phyloP scores from a whole-genome alignment of 2,888 invertebrate species.

The Zygaena filipendulae region DNA sequence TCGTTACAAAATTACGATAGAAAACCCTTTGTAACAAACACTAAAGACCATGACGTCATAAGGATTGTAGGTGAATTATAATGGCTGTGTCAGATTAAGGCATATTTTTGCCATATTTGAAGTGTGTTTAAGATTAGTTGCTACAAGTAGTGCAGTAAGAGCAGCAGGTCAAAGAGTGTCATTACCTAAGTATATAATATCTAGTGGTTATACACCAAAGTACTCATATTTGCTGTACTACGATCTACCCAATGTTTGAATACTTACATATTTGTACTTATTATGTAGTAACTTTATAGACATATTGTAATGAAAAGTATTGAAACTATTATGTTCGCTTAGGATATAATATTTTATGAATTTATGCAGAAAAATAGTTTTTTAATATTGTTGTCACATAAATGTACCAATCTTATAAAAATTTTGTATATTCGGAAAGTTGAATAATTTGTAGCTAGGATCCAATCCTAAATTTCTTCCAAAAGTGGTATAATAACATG shows the following conservation, averaged over 20 bases:
- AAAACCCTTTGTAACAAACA: too few species aligned
- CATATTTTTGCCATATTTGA: constrained; percentile 12
- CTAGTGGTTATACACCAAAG: neutral
- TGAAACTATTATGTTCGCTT: constrained; percentile 58
- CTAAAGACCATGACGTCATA: neutral
- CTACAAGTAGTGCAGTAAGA: too few species aligned
- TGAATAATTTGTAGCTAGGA: constrained; percentile 67
- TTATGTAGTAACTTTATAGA: constrained; percentile 58
- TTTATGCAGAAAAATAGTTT: constrained; percentile 67
- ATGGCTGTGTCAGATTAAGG: constrained; percentile 49
- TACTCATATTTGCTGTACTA: constrained; percentile 10
- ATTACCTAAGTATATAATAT: too few species aligned
- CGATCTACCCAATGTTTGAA: constrained; percentile 10
- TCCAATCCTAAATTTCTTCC: constrained; percentile 62
- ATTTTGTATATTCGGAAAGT: constrained; percentile 68
- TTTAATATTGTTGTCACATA: constrained; percentile 68
- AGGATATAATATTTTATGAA: constrained; percentile 65
- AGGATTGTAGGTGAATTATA: constrained; percentile 25
- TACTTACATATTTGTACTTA: constrained; percentile 55
- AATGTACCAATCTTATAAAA: constrained; percentile 67
- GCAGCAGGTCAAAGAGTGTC: too few species aligned
- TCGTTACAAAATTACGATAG: too few species aligned
- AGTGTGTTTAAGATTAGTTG: too few species aligned
- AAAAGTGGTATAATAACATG: constrained; percentile 54
- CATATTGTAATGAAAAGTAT: constrained; percentile 54